These are phyloP conservation scores for Brachionichthys hirsutus DNA, from an alignment of 2,113 vertebrate genomes.

Conservation along the genomic window DNA sequence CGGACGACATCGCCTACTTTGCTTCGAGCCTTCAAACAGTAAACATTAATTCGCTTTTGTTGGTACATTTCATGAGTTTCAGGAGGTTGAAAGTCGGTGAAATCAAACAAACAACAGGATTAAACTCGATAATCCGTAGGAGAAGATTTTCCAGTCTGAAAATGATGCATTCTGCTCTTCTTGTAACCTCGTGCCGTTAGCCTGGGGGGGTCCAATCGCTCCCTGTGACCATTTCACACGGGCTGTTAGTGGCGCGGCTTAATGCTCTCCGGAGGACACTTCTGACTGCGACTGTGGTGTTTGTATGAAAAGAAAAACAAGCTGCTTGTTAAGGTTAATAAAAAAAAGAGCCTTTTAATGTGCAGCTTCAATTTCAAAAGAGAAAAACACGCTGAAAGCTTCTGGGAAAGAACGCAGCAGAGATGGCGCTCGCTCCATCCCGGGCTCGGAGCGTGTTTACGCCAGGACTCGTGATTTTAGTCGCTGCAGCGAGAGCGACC, in stretches of 20 bases:
- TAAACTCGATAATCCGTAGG: no score
- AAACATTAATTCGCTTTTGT: no score
- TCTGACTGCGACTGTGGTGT: conserved; percentile 7
- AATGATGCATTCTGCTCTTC: no score
- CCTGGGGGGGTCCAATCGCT: no score
- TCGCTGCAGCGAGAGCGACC: no score
- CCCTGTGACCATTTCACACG: background rate
- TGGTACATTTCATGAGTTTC: no score
- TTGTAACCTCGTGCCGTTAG: no score
- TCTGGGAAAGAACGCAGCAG: conserved; percentile 14
- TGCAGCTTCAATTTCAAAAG: conserved; percentile 20
- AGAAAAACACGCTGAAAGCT: conserved; percentile 24
- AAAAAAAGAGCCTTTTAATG: conserved; percentile 8
- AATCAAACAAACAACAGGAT: no score
- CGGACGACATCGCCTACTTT: no score
- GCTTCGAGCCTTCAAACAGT: no score
- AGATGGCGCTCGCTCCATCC: background rate
- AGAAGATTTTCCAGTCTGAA: no score
- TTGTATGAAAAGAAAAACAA: background rate
- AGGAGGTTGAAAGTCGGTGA: no score
- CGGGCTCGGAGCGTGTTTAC: background rate
- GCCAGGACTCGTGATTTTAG: background rate
- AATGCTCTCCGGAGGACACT: background rate
- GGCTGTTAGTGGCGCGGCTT: background rate
- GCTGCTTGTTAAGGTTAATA: conserved; percentile 9